Evolutionary conservation across 2,113 vertebrate species (phyloP), one percentile per base, ranked within the genome.

Genomic region (Tamias sibiricus): DNA sequence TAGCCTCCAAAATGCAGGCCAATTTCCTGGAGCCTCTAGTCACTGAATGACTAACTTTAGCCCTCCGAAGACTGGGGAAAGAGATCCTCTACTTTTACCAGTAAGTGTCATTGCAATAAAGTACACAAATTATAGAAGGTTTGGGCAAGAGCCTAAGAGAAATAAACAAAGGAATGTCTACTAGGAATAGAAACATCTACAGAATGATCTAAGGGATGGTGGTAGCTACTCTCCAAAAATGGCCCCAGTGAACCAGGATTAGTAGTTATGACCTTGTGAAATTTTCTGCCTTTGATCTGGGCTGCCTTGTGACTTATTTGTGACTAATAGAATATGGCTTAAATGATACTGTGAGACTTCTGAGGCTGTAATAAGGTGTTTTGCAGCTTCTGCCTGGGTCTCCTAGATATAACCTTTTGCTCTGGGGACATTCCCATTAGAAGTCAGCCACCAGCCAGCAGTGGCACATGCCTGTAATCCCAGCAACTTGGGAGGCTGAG

Each of bases 41-140:
- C 85, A 75, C 26, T 6, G n/a, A 90, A 9, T 68, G 59, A 87
- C 54, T 0, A 1, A 75, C 42, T 28, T 37, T 10, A 80, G 86
- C 64, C 90, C 49, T 92, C 90, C 12, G 20, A 59, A 88, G 90
- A 80, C 5, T 82, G 57, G 24, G 1, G 16, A 49, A 87, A 93
- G 47, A 85, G 42, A 42, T 84, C n/a, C 12, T 85, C 40, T 0
- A 2, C 75, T 81, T 49, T 97, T 40, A 42, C 87, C 71, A 76
- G 0, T 12, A 1, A 40, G 77, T n/a, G 59, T 77, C 64, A 54
- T 54, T 83, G 76, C 32, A 1, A 28, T 10, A 82, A 95, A 68
- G 91, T 79, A 93, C 90, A 95, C 87, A 91, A 71, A 37, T 88
- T 24, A 4, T 12, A 82, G 90, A 91, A 95, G 94, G 84, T 57